Base-by-base conservation (phyloP, 2,888 invertebrate species). In the Euclidia mi region DNA sequence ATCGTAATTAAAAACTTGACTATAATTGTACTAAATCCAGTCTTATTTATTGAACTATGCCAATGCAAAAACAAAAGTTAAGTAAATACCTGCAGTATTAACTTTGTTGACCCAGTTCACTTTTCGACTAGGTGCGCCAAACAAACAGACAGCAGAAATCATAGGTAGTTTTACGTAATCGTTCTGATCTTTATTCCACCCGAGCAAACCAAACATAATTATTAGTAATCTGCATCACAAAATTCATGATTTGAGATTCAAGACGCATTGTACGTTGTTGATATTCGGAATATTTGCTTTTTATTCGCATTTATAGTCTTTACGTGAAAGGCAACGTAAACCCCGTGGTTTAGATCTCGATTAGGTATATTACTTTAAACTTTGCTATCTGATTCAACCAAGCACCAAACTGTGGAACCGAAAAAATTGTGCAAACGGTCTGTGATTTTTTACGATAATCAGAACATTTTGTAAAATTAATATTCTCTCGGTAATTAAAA, bases 61-160 rank as follows among this genome's bases (percentile, higher is more conserved):
- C 50, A 56, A 71, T 59, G 47, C 48, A 56, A 50, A 45, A 65
- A 49, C 59, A 66, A 56, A 35, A 58, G 53, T 58, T 67, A 42
- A 32, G 67, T 69, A 63, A 71, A 69, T 71, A 69, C 69, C 67
- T 63, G 69, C n/a, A n/a, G n/a, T n/a, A n/a, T n/a, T n/a, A n/a
- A n/a, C n/a, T n/a, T n/a, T n/a, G n/a, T n/a, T n/a, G n/a, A n/a
- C n/a, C n/a, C n/a, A n/a, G n/a, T n/a, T n/a, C n/a, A n/a, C n/a
- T n/a, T n/a, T n/a, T n/a, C n/a, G n/a, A n/a, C n/a, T n/a, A n/a
- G n/a, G n/a, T n/a, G n/a, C n/a, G n/a, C n/a, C n/a, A n/a, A n/a
- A n/a, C n/a, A n/a, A n/a, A n/a, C n/a, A n/a, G n/a, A n/a, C n/a
- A n/a, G n/a, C n/a, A n/a, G n/a, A n/a, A n/a, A n/a, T n/a, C n/a